Percentiles rank a stretch among this genome's conserved stretches.
Evolutionary conservation across 2,888 invertebrate genomes (phyloP).

Genomic region (Tetragnatha montana): DNA sequence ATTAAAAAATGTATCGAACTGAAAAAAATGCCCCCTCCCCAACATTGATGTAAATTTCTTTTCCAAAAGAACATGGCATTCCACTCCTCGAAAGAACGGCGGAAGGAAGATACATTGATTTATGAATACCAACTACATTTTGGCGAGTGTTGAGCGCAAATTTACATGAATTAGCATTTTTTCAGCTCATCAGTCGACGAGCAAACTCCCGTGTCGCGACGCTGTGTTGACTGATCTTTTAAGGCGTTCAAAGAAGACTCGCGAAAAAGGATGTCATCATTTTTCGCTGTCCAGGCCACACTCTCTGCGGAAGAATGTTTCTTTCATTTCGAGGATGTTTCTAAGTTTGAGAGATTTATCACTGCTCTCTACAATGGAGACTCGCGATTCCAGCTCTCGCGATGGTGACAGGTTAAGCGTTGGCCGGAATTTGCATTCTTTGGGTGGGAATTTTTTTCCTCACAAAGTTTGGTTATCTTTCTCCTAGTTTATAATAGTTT

Average conservation of each 20-base stretch:
- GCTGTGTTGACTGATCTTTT: slow-evolving; percentile 1
- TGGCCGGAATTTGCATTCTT: slow-evolving; percentile 3
- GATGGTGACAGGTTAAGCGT: slow-evolving; percentile 26
- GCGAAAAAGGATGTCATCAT: slow-evolving; percentile 44
- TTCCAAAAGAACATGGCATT: no score
- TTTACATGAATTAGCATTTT: slow-evolving; percentile 35
- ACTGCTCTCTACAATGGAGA: slow-evolving; percentile 35
- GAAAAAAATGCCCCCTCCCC: no score
- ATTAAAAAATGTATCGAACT: no score
- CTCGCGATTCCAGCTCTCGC: slow-evolving; percentile 14
- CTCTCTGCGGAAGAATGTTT: slow-evolving; percentile 31
- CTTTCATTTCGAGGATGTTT: slow-evolving; percentile 41
- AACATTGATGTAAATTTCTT: no score
- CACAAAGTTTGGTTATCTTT: no score
- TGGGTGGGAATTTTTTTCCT: not conserved
- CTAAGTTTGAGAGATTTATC: slow-evolving; percentile 54
- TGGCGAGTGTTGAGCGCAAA: not conserved
- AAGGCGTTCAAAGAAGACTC: slow-evolving; percentile 1
- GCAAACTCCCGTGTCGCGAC: not conserved
- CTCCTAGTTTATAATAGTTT: no score
- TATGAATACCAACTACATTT: slow-evolving; percentile 12
- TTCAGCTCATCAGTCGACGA: not conserved
- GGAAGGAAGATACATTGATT: slow-evolving; percentile 3
- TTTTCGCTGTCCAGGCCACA: slow-evolving; percentile 48
- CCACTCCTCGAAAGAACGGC: no score